These are phyloP conservation scores for Heliothis virescens DNA, from an alignment of 1,140 invertebrate species.

Conservation along the genomic window DNA sequence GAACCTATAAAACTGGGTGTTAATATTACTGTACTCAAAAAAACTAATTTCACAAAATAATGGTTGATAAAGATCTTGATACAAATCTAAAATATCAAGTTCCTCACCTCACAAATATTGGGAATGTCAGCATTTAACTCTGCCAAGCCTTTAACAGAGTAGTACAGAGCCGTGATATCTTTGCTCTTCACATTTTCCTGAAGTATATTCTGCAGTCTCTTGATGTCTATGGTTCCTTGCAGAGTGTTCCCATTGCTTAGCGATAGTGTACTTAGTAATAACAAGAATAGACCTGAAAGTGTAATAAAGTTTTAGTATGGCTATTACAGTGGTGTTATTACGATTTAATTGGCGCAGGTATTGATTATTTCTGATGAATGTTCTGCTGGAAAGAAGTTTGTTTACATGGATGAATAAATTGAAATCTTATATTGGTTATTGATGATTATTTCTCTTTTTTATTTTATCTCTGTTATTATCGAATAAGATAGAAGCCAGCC, in stretches of 20 bases:
- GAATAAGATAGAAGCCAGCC: no score
- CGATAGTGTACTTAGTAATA: slow-evolving; percentile 66
- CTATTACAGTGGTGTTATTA: not conserved
- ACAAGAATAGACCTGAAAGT: slow-evolving; percentile 70
- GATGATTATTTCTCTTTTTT: no score
- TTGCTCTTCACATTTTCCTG: slow-evolving; percentile 78
- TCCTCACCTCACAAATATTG: slow-evolving; percentile 79
- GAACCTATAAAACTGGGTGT: no score
- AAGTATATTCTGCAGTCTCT: slow-evolving; percentile 77
- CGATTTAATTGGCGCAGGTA: not conserved
- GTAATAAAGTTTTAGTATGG: not conserved
- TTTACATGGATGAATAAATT: no score
- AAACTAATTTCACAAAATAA: no score
- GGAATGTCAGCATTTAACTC: slow-evolving; percentile 77
- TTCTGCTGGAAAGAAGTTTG: no score
- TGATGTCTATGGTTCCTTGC: slow-evolving; percentile 79
- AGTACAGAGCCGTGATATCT: slow-evolving; percentile 77
- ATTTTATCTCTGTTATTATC: no score
- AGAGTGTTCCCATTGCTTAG: slow-evolving; percentile 76
- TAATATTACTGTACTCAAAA: no score
- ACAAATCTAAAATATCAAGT: not conserved
- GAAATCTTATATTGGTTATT: no score
- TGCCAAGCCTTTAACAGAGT: slow-evolving; percentile 78
- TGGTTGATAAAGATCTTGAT: not conserved
- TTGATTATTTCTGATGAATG: not conserved